Percentiles rank a stretch among this genome's conserved stretches.
phyloP scores from a whole-genome alignment of 2,797 vertebrate genomes.

The Ceryle rudis region DNA sequence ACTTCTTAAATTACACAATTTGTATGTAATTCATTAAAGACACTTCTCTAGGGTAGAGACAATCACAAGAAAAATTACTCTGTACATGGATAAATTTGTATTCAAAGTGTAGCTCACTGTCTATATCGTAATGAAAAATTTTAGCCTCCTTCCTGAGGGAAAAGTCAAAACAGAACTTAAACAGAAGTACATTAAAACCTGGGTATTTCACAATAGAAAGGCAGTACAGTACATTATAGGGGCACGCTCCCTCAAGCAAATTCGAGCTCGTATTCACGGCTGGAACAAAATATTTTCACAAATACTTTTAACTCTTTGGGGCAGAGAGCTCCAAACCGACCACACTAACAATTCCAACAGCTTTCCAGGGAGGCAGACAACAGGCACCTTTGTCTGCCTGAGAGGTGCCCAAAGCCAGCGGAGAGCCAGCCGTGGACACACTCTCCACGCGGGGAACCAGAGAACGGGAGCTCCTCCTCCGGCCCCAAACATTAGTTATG shows the following conservation, averaged over 20 bases:
- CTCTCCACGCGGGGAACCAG: background rate
- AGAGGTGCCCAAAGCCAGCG: background rate
- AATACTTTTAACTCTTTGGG: slow-evolving; percentile 45
- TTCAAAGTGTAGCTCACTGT: slow-evolving; percentile 77
- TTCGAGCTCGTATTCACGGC: background rate
- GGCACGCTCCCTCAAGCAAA: slow-evolving; percentile 42
- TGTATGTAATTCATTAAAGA: slow-evolving; percentile 87
- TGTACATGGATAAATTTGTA: slow-evolving; percentile 83
- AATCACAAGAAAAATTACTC: slow-evolving; percentile 83
- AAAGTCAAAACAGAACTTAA: slow-evolving; percentile 74
- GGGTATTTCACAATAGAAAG: slow-evolving; percentile 72
- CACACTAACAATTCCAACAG: rapidly evolving
- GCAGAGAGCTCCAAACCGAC: background rate
- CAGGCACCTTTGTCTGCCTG: background rate
- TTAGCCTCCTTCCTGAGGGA: slow-evolving; percentile 80
- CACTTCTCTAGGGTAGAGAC: slow-evolving; percentile 83
- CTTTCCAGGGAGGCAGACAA: background rate
- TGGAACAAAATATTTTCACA: background rate
- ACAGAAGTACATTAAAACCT: slow-evolving; percentile 75
- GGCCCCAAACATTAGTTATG: no score
- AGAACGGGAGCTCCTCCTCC: background rate
- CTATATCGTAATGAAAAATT: slow-evolving; percentile 82
- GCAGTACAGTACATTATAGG: slow-evolving; percentile 46
- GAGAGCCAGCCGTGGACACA: rapidly evolving
- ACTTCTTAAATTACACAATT: slow-evolving; percentile 85